Evolutionary conservation across 2,888 invertebrate genomes (phyloP), one percentile per base, ranked within the genome.

Genomic region (Biston betularia): DNA sequence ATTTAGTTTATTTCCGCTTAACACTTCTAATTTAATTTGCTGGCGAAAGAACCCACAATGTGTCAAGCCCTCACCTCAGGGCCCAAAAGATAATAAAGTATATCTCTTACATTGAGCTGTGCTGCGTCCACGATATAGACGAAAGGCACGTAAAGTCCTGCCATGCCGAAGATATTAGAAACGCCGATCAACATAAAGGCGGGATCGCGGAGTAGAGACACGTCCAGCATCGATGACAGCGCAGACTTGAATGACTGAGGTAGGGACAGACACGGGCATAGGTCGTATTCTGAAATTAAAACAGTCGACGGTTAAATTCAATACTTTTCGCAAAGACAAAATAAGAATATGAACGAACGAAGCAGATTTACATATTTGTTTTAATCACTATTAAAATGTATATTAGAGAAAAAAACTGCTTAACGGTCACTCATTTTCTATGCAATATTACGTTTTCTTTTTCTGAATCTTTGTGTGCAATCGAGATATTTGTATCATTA

Each of bases 81-180:
- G 24, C 24, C 3, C 24, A 24, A 24, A 3, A 24, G 24, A 24
- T 24, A 24, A 24, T 24, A 24, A n/a, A 15, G 0, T 15, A 15
- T 48, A 10, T 48, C 15, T 93, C 95, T 95, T 88, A 97, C 97
- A 82, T 96, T 96, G 63, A 94, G 87, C 68, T 89, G 94, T 11
- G 97, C 97, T 61, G 97, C 96, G 78, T 98, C 97, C 34, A 98
- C 97, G 63, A 99, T 95, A 86, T 98, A 99, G 56, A 98, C 97
- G 89, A 98, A 99, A 46, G 99, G 99, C 75, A 99, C 98, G 89
- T 99, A 99, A 63, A 99, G 96, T 74, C 99, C 99, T 61, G 99
- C 97, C 97, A 99, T 99, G 79, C 99, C 99, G 87, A 99, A 98
- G 65, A 99, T 95, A 89, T 99, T 99, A 72, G 98, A 98, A 61